Evolutionary conservation across 2,113 vertebrate species (phyloP), one percentile per base, ranked within the genome.

Genomic region (Sinocyclocheilus grahami): DNA sequence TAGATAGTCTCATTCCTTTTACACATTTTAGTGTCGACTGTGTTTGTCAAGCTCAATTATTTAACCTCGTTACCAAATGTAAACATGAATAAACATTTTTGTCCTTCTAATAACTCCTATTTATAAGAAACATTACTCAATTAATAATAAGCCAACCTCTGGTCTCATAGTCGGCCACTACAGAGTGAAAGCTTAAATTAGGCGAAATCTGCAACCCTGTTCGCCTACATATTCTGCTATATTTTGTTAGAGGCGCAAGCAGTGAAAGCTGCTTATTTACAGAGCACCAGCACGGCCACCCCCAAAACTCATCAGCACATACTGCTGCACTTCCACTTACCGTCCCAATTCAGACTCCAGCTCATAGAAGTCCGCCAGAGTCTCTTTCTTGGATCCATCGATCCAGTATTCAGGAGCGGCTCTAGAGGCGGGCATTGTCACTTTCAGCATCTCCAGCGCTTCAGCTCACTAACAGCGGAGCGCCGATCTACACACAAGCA

Each of bases 301-400:
- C 37, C 85, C 63, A 72, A 51, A 18, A 63, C 30, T 33, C 30
- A 33, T 33, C 30, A 33, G 12, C 58, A 62, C 51, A 39, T 22
- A 75, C 72, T 33, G 71, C 62, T 48, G 14, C 46, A 78, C 67
- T 58, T 8, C 51, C 74, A 88, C 92, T 95, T 92, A 97, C 96
- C 96, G 95, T 96, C 96, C 96, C 94, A 97, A 93, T 94, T 97
- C 96, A 58, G 95, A 94, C 94, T 96, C 95, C 92, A 97, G 91
- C 85, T 96, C 95, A 91, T 96, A 97, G 92, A 96, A 96, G 88
- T 96, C 94, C 86, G 92, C 93, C 91, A 96, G 91, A 2, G 94
- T 95, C 90, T 96, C 89, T 88, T 96, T 94, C 86, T 96, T 96
- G 86, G 96, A 97, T 88, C 95, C 96, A 90, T 97, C 96, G 91